These are phyloP conservation scores for Augochlora pura DNA, from an alignment of 1,140 invertebrate genomes.

Conservation along the genomic window DNA sequence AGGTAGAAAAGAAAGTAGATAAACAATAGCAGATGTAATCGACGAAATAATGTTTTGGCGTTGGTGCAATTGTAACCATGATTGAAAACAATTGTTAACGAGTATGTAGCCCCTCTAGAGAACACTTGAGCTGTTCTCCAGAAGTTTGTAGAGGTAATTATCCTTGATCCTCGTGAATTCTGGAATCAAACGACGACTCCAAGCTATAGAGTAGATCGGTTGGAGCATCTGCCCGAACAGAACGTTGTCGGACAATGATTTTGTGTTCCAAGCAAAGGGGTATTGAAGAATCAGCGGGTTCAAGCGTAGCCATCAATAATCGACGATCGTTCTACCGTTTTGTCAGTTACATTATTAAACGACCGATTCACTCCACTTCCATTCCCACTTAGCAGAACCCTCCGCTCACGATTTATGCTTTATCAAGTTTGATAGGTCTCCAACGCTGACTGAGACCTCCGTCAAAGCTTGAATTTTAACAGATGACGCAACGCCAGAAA, in stretches of 20 bases:
- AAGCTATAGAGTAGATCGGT: too few relatives aligned
- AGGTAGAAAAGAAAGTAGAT: too few relatives aligned
- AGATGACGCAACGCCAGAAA: slow-evolving; percentile 24
- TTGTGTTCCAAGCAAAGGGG: background rate
- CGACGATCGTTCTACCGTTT: slow-evolving; percentile 31
- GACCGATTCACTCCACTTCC: slow-evolving; percentile 43
- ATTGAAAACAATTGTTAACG: too few relatives aligned
- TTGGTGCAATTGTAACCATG: too few relatives aligned
- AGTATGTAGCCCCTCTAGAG: too few relatives aligned
- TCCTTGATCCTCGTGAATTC: too few relatives aligned
- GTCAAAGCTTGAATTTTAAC: slow-evolving; percentile 42
- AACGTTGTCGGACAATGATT: background rate
- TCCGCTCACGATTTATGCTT: slow-evolving; percentile 42
- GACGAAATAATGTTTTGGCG: too few relatives aligned
- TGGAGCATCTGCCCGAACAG: background rate
- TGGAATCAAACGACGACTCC: too few relatives aligned
- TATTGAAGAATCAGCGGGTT: background rate
- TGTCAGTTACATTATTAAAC: slow-evolving; percentile 44
- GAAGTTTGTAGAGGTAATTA: too few relatives aligned
- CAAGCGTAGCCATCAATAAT: slow-evolving; percentile 27
- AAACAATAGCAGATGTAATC: too few relatives aligned
- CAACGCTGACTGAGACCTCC: slow-evolving; percentile 35
- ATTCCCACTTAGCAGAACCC: slow-evolving; percentile 50
- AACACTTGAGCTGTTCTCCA: too few relatives aligned
- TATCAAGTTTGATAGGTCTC: slow-evolving; percentile 50